These are phyloP conservation scores for Synaphobranchus kaupii DNA, from an alignment of 2,797 vertebrate species.

Conservation along the genomic window DNA sequence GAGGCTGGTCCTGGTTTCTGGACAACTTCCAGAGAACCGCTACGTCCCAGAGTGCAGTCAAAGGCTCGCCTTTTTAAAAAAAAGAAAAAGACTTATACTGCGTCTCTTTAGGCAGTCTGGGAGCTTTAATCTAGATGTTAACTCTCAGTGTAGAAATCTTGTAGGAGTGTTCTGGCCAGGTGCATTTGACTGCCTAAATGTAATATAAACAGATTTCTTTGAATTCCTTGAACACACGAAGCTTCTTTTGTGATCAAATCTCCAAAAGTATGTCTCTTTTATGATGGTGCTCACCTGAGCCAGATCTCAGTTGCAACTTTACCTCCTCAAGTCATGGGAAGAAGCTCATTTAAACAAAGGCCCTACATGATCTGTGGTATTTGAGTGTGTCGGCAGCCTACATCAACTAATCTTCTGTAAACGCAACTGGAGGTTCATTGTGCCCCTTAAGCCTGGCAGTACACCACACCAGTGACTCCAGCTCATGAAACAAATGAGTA, in stretches of 20 bases:
- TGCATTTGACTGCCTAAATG: neutral
- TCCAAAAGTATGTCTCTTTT: neutral
- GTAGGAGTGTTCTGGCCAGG: neutral
- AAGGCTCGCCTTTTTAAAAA: neutral
- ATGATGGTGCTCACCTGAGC: neutral
- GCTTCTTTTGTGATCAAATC: neutral
- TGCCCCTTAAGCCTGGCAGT: neutral
- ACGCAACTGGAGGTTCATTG: constrained; percentile 16
- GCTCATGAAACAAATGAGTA: neutral
- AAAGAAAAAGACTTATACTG: neutral
- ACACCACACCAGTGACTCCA: neutral
- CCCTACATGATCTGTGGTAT: constrained; percentile 12
- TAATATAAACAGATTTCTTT: neutral
- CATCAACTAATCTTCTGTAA: constrained; percentile 23
- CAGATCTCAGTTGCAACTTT: neutral
- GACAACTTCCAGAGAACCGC: neutral
- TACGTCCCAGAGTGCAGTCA: neutral
- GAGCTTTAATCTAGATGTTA: neutral
- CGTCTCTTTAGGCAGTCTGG: neutral
- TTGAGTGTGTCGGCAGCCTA: constrained; percentile 18
- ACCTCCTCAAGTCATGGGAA: neutral
- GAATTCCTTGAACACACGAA: neutral
- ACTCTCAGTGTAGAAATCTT: neutral
- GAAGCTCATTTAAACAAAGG: constrained; percentile 11
- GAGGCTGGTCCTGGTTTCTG: neutral